Conservation (phyloP, 2,797 vertebrate genomes). For the Serranus cabrilla region DNA sequence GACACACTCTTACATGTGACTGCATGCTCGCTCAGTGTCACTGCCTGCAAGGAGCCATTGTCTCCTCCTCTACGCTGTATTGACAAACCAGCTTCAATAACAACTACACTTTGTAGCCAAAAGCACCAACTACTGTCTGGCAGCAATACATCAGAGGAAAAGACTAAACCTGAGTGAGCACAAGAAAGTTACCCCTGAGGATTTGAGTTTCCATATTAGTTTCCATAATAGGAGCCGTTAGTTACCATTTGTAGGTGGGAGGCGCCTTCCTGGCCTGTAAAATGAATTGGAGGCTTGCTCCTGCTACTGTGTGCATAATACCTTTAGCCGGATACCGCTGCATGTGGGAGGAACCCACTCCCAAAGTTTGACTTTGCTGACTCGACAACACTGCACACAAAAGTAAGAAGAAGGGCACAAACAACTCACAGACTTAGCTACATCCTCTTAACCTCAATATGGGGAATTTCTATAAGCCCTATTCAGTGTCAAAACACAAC, state of each 20-base stretch:
- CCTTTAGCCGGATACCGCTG: constrained; percentile 46
- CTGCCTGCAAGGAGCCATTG: constrained; percentile 8
- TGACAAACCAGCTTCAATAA: constrained; percentile 33
- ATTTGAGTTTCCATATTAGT: constrained; percentile 66
- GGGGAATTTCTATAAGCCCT: constrained; percentile 42
- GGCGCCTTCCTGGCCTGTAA: constrained; percentile 56
- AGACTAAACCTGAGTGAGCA: constrained; percentile 42
- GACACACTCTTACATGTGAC: constrained; percentile 18
- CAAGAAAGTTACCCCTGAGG: constrained; percentile 56
- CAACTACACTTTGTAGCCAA: constrained; percentile 21
- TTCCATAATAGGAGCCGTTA: constrained; percentile 63
- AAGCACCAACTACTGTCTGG: constrained; percentile 40
- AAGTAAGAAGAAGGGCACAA: constrained; percentile 28
- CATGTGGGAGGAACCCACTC: constrained; percentile 64
- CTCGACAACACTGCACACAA: constrained; percentile 52
- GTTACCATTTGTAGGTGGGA: constrained; percentile 54
- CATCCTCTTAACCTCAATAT: constrained; percentile 44
- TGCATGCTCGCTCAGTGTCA: constrained; percentile 3
- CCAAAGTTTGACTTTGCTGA: constrained; percentile 71
- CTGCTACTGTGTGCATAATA: constrained; percentile 54
- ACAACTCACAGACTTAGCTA: constrained; percentile 27
- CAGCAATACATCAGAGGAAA: constrained; percentile 41
- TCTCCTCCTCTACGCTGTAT: constrained; percentile 21
- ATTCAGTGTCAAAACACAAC: constrained; percentile 43
- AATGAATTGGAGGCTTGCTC: constrained; percentile 56